phyloP scores from a whole-genome alignment of 2,797 vertebrate species.

The Danio kyathit region DNA sequence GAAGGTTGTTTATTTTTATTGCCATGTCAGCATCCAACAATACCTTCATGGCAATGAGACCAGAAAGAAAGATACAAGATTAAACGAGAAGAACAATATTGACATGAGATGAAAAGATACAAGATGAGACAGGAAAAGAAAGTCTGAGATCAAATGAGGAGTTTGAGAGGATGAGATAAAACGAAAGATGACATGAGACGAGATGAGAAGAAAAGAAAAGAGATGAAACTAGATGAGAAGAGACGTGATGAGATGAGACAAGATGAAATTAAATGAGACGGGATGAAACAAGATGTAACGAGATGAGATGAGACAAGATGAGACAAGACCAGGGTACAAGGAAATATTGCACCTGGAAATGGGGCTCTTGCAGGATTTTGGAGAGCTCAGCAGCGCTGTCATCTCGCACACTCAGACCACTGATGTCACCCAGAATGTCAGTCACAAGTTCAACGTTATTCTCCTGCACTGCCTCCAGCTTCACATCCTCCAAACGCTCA shows the following conservation, averaged over 20 bases:
- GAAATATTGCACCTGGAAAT: conserved; percentile 88
- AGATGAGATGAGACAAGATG: background rate
- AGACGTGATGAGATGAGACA: background rate
- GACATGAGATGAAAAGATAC: background rate
- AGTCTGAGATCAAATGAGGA: background rate
- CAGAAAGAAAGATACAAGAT: too few relatives aligned
- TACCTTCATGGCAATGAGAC: too few relatives aligned
- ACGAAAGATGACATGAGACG: background rate
- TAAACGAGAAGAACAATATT: background rate
- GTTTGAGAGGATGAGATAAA: background rate
- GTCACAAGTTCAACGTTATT: conserved; percentile 96
- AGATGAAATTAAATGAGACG: background rate
- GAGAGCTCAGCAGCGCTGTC: conserved; percentile 91
- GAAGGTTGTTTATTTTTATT: too few relatives aligned
- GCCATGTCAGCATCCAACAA: too few relatives aligned
- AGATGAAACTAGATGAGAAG: background rate
- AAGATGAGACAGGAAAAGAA: background rate
- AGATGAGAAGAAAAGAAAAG: background rate
- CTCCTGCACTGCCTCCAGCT: conserved; percentile 97
- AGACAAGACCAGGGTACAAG: background rate
- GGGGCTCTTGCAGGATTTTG: conserved; percentile 93
- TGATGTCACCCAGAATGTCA: conserved; percentile 96
- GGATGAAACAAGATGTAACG: too few relatives aligned
- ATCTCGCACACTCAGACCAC: conserved; percentile 85
- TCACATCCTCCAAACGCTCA: conserved; percentile 93